Percentiles rank a stretch among this genome's conserved stretches.
Evolutionary conservation across 2,113 vertebrate genomes (phyloP).

Genomic region (Odobenus rosmarus): DNA sequence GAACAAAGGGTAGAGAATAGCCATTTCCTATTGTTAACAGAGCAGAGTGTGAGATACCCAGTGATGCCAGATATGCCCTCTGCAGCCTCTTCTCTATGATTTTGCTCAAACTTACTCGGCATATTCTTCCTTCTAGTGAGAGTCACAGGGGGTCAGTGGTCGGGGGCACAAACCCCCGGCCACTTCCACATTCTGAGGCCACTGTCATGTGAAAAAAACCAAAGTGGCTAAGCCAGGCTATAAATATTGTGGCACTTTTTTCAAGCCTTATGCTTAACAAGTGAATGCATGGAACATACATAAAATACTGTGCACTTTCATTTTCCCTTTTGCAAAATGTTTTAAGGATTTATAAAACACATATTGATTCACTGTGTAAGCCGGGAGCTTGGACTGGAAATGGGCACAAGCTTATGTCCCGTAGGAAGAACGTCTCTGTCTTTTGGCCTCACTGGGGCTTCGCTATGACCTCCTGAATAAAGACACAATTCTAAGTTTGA

Average conservation of each 20-base stretch:
- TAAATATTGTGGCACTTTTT: neutral
- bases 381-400: neutral
- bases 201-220: neutral
- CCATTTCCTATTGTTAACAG: neutral
- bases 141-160: neutral
- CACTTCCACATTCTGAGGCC: neutral
- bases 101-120: neutral
- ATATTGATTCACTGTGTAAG: neutral
- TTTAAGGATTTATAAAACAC: neutral
- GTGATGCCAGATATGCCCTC: rapidly evolving
- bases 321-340: neutral
- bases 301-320: neutral
- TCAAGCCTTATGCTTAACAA: neutral
- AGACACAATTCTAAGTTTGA: neutral
- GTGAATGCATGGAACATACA: no score
- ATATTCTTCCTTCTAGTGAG: neutral
- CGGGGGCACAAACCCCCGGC: neutral
- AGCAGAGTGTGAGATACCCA: neutral
- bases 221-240: neutral
- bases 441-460: neutral
- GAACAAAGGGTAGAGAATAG: neutral
- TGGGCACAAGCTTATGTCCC: neutral
- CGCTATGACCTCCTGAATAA: neutral
- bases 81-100: neutral
- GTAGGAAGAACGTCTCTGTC: neutral